Evolutionary conservation across 2,888 invertebrate species (phyloP).

Genomic region (Eupithecia centaureata): DNA sequence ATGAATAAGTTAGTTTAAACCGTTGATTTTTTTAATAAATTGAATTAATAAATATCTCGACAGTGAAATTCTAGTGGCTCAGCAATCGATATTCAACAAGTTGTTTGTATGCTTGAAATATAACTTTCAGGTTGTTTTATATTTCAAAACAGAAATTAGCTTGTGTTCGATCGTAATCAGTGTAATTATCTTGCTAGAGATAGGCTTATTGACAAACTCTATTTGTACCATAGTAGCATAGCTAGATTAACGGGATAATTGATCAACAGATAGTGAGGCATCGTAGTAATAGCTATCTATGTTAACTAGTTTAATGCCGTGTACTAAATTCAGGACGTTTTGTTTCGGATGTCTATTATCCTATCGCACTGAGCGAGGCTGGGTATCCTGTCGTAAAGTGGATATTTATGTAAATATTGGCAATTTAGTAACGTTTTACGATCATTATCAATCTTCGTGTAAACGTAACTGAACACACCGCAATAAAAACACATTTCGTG

Average conservation of each 20-base stretch:
- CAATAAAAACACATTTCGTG: slow-evolving; percentile 53
- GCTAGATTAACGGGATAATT: slow-evolving; percentile 42
- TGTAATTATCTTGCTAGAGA: slow-evolving; percentile 40
- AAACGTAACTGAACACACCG: slow-evolving; percentile 37
- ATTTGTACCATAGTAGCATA: slow-evolving; percentile 38
- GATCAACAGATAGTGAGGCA: slow-evolving; percentile 42
- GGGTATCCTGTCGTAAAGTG: not conserved
- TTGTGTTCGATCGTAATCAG: slow-evolving; percentile 20
- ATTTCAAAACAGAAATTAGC: slow-evolving; percentile 6
- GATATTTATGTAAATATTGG: slow-evolving; percentile 17
- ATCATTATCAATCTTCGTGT: slow-evolving; percentile 23
- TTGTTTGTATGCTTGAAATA: slow-evolving; percentile 49
- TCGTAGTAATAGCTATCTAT: slow-evolving; percentile 25
- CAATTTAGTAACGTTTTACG: slow-evolving; percentile 9
- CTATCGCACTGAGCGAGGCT: slow-evolving; percentile 7
- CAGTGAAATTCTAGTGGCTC: not conserved
- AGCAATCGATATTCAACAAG: slow-evolving; percentile 68
- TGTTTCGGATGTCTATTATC: slow-evolving; percentile 11
- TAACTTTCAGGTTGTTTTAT: not conserved
- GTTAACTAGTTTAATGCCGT: slow-evolving; percentile 16
- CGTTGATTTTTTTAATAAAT: too few species aligned
- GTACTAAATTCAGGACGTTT: slow-evolving; percentile 13
- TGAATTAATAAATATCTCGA: too few species aligned
- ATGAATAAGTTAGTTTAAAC: too few species aligned
- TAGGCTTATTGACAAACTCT: slow-evolving; percentile 42